Evolutionary conservation across 2,888 invertebrate species (phyloP), one percentile per base, ranked within the genome.

Genomic region (Melinaea marsaeus): DNA sequence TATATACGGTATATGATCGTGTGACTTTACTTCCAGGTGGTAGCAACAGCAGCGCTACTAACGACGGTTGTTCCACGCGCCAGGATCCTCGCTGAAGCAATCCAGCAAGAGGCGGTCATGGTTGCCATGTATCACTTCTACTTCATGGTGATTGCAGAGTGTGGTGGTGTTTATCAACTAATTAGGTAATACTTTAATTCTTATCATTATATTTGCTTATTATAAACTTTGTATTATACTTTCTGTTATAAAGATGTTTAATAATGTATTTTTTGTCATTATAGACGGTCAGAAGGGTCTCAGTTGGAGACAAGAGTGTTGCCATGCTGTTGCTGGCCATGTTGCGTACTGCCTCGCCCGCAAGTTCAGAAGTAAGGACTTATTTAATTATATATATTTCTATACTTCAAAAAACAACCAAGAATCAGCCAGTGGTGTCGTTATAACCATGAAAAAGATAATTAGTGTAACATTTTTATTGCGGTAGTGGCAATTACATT

Each of bases 241-340:
- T 51, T 51, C 32, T 48, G 13, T 13, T 51, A 51, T 9, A 32
- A 51, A 32, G 22, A 32, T 7, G 22, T 32, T 3, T 11, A 9
- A 7, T 32, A n/a, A 32, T 9, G 3, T 32, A 3, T 32, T 51
- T 51, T 13, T 47, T 51, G 2, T 32, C 42, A 42, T 58, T 77
- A n/a, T 80, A 90, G 92, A 69, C 87, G 87, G 65, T 88, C 93
- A 1, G 92, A 92, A 73, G 92, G 93, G 2, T 88, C 91, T 67
- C 83, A 88, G 6, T 79, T 95, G 73, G 92, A 92, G 78, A 90
- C 93, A 13, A 87, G 92, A 75, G 93, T 94, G 6, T 90, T 92
- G 35, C 95, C 95, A 1, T 95, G 94, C 77, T 95, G 95, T 79
- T 95, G 95, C 75, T 94, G 93, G 93, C 95, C 95, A 0, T 94